Conservation (phyloP, 2,888 invertebrate species). For the Pammene fasciana region DNA sequence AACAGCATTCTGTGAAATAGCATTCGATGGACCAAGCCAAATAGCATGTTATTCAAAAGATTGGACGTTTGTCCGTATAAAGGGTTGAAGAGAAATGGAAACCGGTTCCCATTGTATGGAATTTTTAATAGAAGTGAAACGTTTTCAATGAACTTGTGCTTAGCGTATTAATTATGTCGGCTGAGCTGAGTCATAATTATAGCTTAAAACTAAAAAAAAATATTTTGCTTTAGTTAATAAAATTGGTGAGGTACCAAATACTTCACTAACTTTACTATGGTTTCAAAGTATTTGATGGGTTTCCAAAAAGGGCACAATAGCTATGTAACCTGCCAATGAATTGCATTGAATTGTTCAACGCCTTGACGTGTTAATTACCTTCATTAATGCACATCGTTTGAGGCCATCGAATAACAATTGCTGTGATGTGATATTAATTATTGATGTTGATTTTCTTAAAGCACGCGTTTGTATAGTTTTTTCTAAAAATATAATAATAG, state of each 20-base stretch:
- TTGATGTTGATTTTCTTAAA: neutral
- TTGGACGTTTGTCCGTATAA: neutral
- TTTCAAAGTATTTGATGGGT: neutral
- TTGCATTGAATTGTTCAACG: neutral
- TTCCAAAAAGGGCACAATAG: conserved; percentile 31
- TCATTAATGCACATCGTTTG: neutral
- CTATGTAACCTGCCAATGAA: conserved; percentile 13
- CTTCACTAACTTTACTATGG: neutral
- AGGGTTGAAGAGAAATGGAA: neutral
- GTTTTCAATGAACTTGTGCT: too few relatives aligned
- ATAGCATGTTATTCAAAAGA: neutral
- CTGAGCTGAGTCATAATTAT: neutral
- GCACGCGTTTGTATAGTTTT: neutral
- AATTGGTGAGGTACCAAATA: neutral
- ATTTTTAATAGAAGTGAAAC: neutral
- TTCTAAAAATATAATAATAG: too few relatives aligned
- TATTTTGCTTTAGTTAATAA: too few relatives aligned
- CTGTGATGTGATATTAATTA: neutral
- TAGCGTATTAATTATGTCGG: neutral
- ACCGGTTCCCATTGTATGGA: neutral
- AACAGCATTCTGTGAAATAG: too few relatives aligned
- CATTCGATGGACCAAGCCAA: too few relatives aligned
- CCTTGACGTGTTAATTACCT: conserved; percentile 6
- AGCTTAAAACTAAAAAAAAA: neutral
- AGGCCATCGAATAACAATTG: conserved; percentile 12